Evolutionary conservation across 2,113 vertebrate genomes (phyloP).

Genomic region (Trochalopteron elliotii): DNA sequence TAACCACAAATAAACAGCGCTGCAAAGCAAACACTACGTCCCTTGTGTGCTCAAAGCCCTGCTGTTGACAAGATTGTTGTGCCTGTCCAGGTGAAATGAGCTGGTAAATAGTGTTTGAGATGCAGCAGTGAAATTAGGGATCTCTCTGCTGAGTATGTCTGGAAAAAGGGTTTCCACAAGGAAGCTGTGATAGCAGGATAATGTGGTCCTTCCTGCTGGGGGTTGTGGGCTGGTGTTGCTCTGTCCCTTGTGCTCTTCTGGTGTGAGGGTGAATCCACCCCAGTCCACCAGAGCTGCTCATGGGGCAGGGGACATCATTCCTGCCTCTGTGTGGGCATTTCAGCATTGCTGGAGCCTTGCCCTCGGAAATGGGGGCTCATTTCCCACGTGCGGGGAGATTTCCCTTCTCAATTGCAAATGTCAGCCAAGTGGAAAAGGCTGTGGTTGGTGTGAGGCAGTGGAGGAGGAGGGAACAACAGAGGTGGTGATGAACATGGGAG

Average conservation of each 20-base stretch:
- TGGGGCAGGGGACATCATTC: rapidly evolving
- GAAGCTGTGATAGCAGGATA: not conserved
- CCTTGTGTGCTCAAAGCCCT: not conserved
- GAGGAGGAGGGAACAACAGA: not conserved
- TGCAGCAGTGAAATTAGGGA: not conserved
- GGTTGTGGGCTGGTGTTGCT: not conserved
- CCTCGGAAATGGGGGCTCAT: not conserved
- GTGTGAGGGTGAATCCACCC: not conserved
- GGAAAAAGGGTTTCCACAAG: not conserved
- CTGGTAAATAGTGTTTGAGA: not conserved
- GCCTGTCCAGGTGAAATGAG: not conserved
- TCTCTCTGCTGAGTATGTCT: not conserved
- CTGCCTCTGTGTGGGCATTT: rapidly evolving
- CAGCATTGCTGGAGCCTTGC: not conserved
- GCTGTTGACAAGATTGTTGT: not conserved
- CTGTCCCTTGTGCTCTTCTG: not conserved
- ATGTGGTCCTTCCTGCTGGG: not conserved
- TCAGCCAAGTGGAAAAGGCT: not conserved
- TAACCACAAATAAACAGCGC: rapidly evolving
- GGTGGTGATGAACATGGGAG: not conserved
- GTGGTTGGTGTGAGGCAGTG: not conserved
- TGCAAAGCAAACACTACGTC: not conserved
- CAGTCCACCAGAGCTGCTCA: not conserved
- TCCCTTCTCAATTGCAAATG: not conserved
- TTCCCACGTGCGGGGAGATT: not conserved